Base-by-base conservation (phyloP, 1,140 invertebrate species). In the Aphelenchoides fujianensis region DNA sequence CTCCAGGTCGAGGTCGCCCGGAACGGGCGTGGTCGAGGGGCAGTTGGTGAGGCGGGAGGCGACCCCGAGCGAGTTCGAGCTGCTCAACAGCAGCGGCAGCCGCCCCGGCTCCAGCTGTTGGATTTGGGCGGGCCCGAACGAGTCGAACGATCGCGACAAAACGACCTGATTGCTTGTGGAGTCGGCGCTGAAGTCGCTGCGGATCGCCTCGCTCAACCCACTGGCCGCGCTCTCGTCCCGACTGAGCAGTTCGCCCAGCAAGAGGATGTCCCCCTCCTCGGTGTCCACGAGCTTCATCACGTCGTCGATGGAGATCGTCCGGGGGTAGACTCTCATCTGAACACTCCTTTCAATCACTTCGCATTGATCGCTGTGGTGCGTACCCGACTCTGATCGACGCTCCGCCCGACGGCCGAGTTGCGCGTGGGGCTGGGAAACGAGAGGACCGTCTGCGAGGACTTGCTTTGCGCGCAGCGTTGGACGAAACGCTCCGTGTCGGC, bases 241-340 rank as follows among this genome's bases (percentile, higher is more conserved):
- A 70, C 28, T 61, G 5, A 74, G n/a, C 23, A 76, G 30, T n/a
- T n/a, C n/a, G 2, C 57, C 68, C 27, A 80, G 53, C 12, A 78
- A 54, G n/a, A 79, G 27, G 35, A 79, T 78, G 55, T 79, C 78
- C 27, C 78, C 78, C 32, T 79, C 78, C 69, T 81, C 78, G 3
- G 79, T 82, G 41, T 79, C 78, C 16, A 79, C 78, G n/a, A 79
- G 41, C 66, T 76, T 68, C 79, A 81, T 81, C 16, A 79, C 79
- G 27, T 79, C 78, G 48, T 79, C 78, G 28, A 79, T 80, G 5
- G 77, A 79, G 7, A 80, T 53, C 12, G 77, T 67, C 37, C 75
- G 64, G 12, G 77, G 78, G 32, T 74, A 12, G 41, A 74, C 62
- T 34, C 69, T 77, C 53, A 75, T 75, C 76, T 78, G 37, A 32